phyloP scores from a whole-genome alignment of 2,888 invertebrate species.

The Aproaerema taeniolella region DNA sequence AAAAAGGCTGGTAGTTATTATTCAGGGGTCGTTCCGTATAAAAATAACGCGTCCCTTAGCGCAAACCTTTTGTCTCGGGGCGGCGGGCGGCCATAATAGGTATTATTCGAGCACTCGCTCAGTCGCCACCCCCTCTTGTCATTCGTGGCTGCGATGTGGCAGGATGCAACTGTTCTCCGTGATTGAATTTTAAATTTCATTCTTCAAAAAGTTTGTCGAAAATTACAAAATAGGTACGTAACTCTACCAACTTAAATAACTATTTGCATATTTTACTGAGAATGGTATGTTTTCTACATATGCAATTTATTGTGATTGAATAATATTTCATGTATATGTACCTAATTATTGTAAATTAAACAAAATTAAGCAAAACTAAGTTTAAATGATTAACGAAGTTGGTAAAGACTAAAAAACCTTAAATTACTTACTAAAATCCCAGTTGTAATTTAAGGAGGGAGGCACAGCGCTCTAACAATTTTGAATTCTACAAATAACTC shows the following conservation, averaged over 20 bases:
- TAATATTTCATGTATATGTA: no score
- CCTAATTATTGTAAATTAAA: no score
- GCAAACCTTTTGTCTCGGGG: slow-evolving; percentile 64
- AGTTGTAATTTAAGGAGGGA: no score
- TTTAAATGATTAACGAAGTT: no score
- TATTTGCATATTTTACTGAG: not conserved
- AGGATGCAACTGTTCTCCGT: slow-evolving; percentile 71
- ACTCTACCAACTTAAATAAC: not conserved
- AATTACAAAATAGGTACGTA: no score
- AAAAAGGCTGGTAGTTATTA: slow-evolving; percentile 59
- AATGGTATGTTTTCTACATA: not conserved
- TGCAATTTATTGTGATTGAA: no score
- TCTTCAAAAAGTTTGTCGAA: not conserved
- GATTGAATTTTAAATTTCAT: slow-evolving; percentile 56
- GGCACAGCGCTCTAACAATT: no score
- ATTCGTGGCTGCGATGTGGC: slow-evolving; percentile 63
- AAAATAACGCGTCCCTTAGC: slow-evolving; percentile 69
- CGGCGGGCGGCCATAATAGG: slow-evolving; percentile 50
- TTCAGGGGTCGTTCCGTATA: slow-evolving; percentile 64
- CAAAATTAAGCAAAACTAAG: no score
- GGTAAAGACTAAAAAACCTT: no score
- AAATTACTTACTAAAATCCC: no score
- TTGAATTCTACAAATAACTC: slow-evolving; percentile 16
- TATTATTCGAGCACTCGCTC: slow-evolving; percentile 45
- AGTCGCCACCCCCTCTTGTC: slow-evolving; percentile 59